These are phyloP conservation scores for Sander vitreus DNA, from an alignment of 2,113 vertebrate genomes.

Conservation along the genomic window DNA sequence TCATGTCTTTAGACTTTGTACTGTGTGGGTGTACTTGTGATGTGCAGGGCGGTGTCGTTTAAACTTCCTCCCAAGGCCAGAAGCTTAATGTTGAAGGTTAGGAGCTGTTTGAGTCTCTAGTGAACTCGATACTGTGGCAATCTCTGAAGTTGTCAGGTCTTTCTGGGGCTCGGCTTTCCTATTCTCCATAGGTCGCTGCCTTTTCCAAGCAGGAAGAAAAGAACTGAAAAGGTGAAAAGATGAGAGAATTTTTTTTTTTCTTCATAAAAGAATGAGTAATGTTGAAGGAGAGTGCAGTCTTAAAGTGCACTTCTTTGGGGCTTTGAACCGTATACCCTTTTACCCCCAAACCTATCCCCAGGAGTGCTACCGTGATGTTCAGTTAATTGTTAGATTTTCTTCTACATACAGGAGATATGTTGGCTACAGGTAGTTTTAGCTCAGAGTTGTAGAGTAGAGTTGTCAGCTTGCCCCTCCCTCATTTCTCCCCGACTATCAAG, in stretches of 20 bases:
- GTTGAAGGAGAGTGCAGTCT: conserved; percentile 67
- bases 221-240: conserved; percentile 71
- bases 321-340: conserved; percentile 69
- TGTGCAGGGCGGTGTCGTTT: conserved; percentile 27
- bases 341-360: conserved; percentile 67
- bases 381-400: conserved; percentile 67
- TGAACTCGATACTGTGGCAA: conserved; percentile 72
- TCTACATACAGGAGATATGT: conserved; percentile 34
- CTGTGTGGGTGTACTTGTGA: conserved; percentile 23
- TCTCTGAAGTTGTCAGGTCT: conserved; percentile 77
- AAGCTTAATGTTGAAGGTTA: conserved; percentile 69
- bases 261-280: conserved; percentile 65
- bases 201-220: conserved; percentile 76
- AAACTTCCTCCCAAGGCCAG: conserved; percentile 76
- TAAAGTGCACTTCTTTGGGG: conserved; percentile 67
- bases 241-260: conserved; percentile 65
- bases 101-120: conserved; percentile 56
- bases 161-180: conserved; percentile 76
- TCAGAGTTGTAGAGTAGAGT: conserved; percentile 7
- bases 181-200: conserved; percentile 78
- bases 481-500: conserved; percentile 19
- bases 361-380: conserved; percentile 57
- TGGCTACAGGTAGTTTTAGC: conserved; percentile 45
- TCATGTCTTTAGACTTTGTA: conserved; percentile 15
- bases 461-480: conserved; percentile 4